phyloP scores from a whole-genome alignment of 2,113 vertebrate species.

The Myxocyprinus asiaticus region DNA sequence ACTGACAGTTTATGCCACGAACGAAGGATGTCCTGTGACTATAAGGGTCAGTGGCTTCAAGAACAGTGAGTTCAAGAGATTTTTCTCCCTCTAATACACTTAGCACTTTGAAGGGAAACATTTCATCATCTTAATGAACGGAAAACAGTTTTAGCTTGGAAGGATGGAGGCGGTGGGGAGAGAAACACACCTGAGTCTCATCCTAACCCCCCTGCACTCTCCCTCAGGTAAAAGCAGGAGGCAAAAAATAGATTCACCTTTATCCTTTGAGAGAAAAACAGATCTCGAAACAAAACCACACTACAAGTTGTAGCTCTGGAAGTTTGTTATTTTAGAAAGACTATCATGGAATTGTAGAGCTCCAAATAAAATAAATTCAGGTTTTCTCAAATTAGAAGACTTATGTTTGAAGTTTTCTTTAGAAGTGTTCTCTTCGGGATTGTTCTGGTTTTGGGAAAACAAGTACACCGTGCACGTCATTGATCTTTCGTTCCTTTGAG shows the following conservation, averaged over 20 bases:
- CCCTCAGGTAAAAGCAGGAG: conserved; percentile 6
- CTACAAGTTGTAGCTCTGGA: too few species aligned
- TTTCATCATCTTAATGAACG: conserved; percentile 49
- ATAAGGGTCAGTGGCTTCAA: too few species aligned
- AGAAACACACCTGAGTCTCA: conserved; percentile 45
- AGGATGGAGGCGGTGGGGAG: background rate
- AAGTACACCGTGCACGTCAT: conserved; percentile 3
- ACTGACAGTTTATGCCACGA: too few species aligned
- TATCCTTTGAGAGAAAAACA: background rate
- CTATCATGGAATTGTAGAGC: background rate
- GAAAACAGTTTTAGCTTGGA: conserved; percentile 40
- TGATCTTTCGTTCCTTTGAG: background rate
- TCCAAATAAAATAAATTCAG: too few species aligned
- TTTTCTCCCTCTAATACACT: background rate
- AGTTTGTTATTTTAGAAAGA: background rate
- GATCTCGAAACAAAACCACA: background rate
- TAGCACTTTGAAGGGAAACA: conserved; percentile 25
- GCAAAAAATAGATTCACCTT: conserved; percentile 31
- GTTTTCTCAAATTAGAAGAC: background rate
- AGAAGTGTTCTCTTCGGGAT: background rate
- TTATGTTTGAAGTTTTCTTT: background rate
- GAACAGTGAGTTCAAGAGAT: too few species aligned
- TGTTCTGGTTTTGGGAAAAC: conserved; percentile 18
- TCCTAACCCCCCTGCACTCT: conserved; percentile 2
- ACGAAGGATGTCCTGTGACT: too few species aligned